Conservation (phyloP, 1,140 invertebrate species). For the Eumaeus atala region DNA sequence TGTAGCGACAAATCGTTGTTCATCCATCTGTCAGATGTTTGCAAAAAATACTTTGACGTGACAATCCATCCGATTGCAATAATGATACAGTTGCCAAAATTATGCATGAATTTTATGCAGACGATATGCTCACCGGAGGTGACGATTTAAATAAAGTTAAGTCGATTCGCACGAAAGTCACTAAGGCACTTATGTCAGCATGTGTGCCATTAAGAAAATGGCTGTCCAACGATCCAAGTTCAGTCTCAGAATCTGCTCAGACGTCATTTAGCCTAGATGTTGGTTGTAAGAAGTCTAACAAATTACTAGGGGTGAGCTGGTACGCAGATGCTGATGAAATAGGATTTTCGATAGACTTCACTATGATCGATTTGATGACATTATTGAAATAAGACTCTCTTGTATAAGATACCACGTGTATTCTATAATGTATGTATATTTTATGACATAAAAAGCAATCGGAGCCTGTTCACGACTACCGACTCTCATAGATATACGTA, state of each 20-base stretch:
- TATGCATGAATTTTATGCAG: slow-evolving; percentile 21
- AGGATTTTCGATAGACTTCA: slow-evolving; percentile 12
- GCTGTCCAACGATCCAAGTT: slow-evolving; percentile 19
- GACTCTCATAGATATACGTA: slow-evolving; percentile 15
- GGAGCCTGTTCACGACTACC: too few relatives aligned
- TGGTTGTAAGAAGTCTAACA: slow-evolving; percentile 18
- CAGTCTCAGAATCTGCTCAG: slow-evolving; percentile 11
- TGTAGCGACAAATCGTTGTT: too few relatives aligned
- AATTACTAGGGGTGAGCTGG: slow-evolving; percentile 27
- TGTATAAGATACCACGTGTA: too few relatives aligned
- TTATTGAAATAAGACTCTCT: too few relatives aligned
- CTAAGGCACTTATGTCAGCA: slow-evolving; percentile 16
- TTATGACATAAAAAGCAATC: too few relatives aligned
- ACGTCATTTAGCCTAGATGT: slow-evolving; percentile 25
- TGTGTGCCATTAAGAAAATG: slow-evolving; percentile 27
- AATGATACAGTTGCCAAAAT: slow-evolving; percentile 13
- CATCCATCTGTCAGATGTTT: too few relatives aligned
- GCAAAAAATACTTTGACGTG: slow-evolving; percentile 22
- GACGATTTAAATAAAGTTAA: slow-evolving; percentile 18
- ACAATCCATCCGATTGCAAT: slow-evolving; percentile 8
- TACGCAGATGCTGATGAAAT: slow-evolving; percentile 22
- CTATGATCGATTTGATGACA: too few relatives aligned
- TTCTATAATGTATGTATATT: too few relatives aligned
- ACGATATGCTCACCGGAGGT: slow-evolving; percentile 20
- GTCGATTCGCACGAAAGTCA: slow-evolving; percentile 16